Evolutionary conservation across 2,113 vertebrate species (phyloP), one percentile per base, ranked within the genome.

Genomic region (Aspidoscelis tigris): DNA sequence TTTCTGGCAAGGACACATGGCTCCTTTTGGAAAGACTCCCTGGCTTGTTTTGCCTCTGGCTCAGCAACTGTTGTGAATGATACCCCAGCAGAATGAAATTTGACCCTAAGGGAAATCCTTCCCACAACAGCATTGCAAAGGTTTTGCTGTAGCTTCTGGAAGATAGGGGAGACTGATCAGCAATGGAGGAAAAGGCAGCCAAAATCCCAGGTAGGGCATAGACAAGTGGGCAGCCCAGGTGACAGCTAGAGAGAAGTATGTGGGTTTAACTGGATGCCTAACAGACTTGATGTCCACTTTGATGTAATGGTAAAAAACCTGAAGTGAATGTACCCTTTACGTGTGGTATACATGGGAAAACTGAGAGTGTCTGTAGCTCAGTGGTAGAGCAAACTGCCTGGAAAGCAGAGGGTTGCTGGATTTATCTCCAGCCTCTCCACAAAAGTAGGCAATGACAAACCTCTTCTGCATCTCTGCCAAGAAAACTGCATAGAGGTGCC

Each of bases 201-300:
- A 86, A 71, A 78, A 86, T 82, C 68, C 80, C 85, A 86, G 80
- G 80, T 86, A 82, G 10, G 74, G 21, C 50, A 7, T 22, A 21
- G 20, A 43, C 22, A 6, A 11, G 26, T 47, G 76, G 55, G 16
- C 81, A 33, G 24, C 7, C 24, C 20, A 22, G 64, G 24, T 61
- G 78, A 18, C 18, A 33, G 39, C 73, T 47, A 64, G 53, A 41
- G 16, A 16, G 8, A 78, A 11, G 3, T 10, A 1, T 16, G 24
- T 11, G 26, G 4, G 26, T 50, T 6, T 50, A 5, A 50, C 47
- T 3, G 4, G 61, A 33, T 41, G 24, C 4, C 7, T 77, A 53
- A 61, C 5, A 1, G 64, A 21, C 16, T 39, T 39, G 50, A 12
- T 81, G 24, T 7, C 5, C 26, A 18, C 20, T 61, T 50, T 58